phyloP scores from a whole-genome alignment of 2,797 vertebrate species.

The Fistularia commersonii region DNA sequence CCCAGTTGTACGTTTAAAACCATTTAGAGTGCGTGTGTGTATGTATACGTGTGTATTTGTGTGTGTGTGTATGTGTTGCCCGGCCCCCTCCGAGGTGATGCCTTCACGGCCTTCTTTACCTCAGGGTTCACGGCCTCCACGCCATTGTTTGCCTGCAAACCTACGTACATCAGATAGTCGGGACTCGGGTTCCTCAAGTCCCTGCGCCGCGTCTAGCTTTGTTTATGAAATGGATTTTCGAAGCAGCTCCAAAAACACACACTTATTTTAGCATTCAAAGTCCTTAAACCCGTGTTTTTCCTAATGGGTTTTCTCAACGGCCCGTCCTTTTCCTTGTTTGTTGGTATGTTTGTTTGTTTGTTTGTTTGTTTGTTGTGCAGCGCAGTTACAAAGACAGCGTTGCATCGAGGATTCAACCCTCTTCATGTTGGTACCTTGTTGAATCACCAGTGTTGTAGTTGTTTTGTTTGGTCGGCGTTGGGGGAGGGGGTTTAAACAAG shows the following conservation, averaged over 20 bases:
- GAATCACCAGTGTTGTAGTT: no score
- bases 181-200: not conserved
- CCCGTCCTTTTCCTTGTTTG: no score
- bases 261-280: conserved; percentile 6
- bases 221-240: conserved; percentile 6
- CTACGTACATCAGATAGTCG: not conserved
- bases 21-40: not conserved
- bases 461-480: no score
- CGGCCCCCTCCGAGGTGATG: conserved; percentile 37
- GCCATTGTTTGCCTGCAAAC: conserved; percentile 64
- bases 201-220: not conserved
- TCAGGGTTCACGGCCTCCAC: conserved; percentile 64
- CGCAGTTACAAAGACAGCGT: no score
- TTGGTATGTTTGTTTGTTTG: no score
- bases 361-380: no score
- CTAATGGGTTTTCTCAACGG: not conserved
- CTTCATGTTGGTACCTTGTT: no score
- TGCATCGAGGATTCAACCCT: no score
- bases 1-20: not conserved
- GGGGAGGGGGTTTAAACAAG: no score
- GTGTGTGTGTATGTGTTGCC: not conserved
- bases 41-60: no score
- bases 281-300: not conserved
- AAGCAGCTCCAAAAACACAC: conserved; percentile 18
- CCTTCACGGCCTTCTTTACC: conserved; percentile 52